Evolutionary conservation across 2,888 invertebrate species (phyloP).

Genomic region (Scaptomyza flava): DNA sequence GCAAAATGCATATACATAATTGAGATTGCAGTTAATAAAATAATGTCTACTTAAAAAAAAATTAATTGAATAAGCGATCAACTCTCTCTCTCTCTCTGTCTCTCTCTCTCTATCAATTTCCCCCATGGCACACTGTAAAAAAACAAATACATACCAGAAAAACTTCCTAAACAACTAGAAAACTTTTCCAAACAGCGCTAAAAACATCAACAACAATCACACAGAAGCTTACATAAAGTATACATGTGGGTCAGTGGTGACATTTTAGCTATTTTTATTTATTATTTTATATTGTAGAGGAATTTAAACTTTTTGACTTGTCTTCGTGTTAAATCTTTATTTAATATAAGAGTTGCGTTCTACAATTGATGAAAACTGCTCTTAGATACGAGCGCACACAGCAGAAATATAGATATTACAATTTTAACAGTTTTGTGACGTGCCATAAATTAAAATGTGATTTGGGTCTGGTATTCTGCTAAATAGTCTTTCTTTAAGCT

Average conservation of each 20-base stretch:
- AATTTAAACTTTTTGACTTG: too few species aligned
- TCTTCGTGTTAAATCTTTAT: too few species aligned
- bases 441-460: too few species aligned
- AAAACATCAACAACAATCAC: constrained; percentile 40
- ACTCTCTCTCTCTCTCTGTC: background rate
- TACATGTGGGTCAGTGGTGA: constrained; percentile 1
- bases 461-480: too few species aligned
- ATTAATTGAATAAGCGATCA: constrained; percentile 27
- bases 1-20: background rate
- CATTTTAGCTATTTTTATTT: background rate
- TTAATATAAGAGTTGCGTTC: too few species aligned
- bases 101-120: background rate
- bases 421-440: too few species aligned
- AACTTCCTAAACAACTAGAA: constrained; percentile 64
- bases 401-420: too few species aligned
- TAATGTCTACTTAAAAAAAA: constrained; percentile 2
- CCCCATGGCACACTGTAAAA: constrained; percentile 5
- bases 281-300: background rate
- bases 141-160: constrained; percentile 40
- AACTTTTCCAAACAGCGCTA: constrained; percentile 50
- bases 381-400: too few species aligned
- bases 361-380: too few species aligned
- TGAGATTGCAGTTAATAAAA: constrained; percentile 20
- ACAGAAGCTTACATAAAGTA: constrained; percentile 5
- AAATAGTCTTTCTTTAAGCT: too few species aligned